Evolutionary conservation across 2,888 invertebrate genomes (phyloP).

Genomic region (Conistra vaccinii): DNA sequence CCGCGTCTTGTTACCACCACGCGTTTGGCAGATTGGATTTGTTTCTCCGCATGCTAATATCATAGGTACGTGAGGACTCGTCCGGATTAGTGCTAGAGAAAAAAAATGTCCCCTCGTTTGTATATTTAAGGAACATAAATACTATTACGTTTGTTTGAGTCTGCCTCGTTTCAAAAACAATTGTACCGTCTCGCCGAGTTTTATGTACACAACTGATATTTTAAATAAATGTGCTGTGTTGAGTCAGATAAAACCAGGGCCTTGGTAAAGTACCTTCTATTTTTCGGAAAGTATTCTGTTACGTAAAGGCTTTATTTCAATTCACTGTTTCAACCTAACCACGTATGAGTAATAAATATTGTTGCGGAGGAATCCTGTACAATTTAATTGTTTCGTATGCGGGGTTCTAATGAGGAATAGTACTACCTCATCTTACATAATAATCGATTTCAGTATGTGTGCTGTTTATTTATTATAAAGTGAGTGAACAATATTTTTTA

Average conservation of each 20-base stretch:
- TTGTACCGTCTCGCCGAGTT: slow-evolving; percentile 60
- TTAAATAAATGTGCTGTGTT: slow-evolving; percentile 62
- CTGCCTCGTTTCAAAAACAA: slow-evolving; percentile 55
- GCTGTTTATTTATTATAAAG: background rate
- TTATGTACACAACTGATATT: slow-evolving; percentile 58
- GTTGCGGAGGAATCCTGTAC: slow-evolving; percentile 34
- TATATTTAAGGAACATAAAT: slow-evolving; percentile 65
- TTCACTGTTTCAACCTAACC: slow-evolving; percentile 36
- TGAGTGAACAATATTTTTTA: background rate
- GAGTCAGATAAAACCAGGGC: slow-evolving; percentile 55
- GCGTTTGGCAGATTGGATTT: slow-evolving; percentile 88
- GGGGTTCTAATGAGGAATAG: slow-evolving; percentile 32
- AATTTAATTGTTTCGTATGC: slow-evolving; percentile 49
- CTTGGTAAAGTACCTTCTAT: slow-evolving; percentile 25
- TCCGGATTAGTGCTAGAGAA: slow-evolving; percentile 73
- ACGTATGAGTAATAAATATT: slow-evolving; percentile 56
- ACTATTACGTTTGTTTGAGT: slow-evolving; percentile 59
- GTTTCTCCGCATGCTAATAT: slow-evolving; percentile 87
- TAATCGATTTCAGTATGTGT: slow-evolving; percentile 14
- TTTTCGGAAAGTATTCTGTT: slow-evolving; percentile 37
- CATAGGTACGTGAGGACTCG: slow-evolving; percentile 77
- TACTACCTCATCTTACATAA: slow-evolving; percentile 38
- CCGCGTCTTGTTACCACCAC: slow-evolving; percentile 83
- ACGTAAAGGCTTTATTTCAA: slow-evolving; percentile 37
- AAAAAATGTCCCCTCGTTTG: slow-evolving; percentile 69